These are phyloP conservation scores for Melieria picta DNA, from an alignment of 2,888 invertebrate species.

Conservation along the genomic window DNA sequence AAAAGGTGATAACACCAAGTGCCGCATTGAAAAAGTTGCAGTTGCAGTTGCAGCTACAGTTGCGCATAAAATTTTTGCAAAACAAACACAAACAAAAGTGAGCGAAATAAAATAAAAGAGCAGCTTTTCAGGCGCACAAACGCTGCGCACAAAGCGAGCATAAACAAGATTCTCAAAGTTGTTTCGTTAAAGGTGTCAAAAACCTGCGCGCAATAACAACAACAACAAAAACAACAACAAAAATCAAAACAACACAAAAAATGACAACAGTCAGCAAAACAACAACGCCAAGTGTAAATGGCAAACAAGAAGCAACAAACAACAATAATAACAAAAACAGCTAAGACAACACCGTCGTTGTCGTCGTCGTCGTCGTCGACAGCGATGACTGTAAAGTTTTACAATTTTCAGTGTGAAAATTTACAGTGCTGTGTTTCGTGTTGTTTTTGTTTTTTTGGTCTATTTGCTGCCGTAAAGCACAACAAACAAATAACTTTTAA, in stretches of 20 bases:
- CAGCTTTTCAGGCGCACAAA: constrained; percentile 33
- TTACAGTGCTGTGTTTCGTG: neutral
- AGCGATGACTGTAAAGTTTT: neutral
- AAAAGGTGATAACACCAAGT: constrained; percentile 42
- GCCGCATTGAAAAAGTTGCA: constrained; percentile 39
- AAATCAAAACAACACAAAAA: neutral
- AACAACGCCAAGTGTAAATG: neutral
- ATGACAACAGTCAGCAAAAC: neutral
- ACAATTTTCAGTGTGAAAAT: neutral
- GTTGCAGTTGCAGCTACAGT: constrained; percentile 46
- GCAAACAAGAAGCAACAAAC: neutral
- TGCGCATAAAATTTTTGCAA: constrained; percentile 24
- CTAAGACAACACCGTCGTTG: neutral
- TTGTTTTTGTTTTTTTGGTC: too few relatives aligned
- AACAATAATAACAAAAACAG: neutral
- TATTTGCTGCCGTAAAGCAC: too few relatives aligned
- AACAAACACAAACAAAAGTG: constrained; percentile 36
- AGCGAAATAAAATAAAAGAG: constrained; percentile 43
- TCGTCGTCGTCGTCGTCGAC: neutral
- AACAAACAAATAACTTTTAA: too few relatives aligned
- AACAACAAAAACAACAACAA: constrained; percentile 14
- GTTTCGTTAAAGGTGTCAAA: constrained; percentile 38
- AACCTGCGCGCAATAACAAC: constrained; percentile 29
- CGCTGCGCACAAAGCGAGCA: constrained; percentile 27
- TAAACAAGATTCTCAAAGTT: constrained; percentile 43